Evolutionary conservation across 2,113 vertebrate species (phyloP), one percentile per base, ranked within the genome.

Genomic region (Clarias batrachus): DNA sequence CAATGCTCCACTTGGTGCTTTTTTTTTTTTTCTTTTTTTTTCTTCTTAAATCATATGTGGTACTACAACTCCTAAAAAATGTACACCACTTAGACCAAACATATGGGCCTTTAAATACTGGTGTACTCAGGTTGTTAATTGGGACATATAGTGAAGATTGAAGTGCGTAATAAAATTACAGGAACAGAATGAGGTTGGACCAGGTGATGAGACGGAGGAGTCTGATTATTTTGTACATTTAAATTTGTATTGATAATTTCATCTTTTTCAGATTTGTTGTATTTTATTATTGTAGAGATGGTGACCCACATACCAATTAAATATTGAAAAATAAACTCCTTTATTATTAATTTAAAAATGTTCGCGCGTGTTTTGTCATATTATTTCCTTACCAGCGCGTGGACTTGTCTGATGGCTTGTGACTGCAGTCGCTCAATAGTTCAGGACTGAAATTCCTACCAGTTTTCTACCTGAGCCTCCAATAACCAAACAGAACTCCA

Each of bases 251-350:
- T 91, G 85, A 86, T 90, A 87, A 80, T 87, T 85, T 86, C 71
- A 52, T 84, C 33, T 83, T 84, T 87, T 88, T 83, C 77, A 89
- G 88, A 89, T 90, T 88, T 90, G 83, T 91, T 91, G 89, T 90
- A 89, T 91, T 91, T 92, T 92, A 90, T 91, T 91, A 89, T 91
- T 92, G 87, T 92, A 91, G 88, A 89, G 81, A 90, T 85, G 78
- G 84, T 85, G 86, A 85, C 59, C 85, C 76, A 90, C 85, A 78
- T 85, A 90, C 81, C 88, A 88, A 89, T 89, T 89, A 89, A 91
- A 89, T 90, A 89, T 91, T 88, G 57, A 91, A 91, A 89, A 90
- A 90, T 89, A 91, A 92, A 90, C 68, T 14, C 87, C 87, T 92
- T 91, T 91, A 90, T 92, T 89, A 89, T 91, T 88, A 90, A 91